A percentile compares a stretch with the other conserved stretches of the same genome.
Evolutionary conservation across 2,797 vertebrate genomes (phyloP).

Genomic region (Cirrhinus mrigala): DNA sequence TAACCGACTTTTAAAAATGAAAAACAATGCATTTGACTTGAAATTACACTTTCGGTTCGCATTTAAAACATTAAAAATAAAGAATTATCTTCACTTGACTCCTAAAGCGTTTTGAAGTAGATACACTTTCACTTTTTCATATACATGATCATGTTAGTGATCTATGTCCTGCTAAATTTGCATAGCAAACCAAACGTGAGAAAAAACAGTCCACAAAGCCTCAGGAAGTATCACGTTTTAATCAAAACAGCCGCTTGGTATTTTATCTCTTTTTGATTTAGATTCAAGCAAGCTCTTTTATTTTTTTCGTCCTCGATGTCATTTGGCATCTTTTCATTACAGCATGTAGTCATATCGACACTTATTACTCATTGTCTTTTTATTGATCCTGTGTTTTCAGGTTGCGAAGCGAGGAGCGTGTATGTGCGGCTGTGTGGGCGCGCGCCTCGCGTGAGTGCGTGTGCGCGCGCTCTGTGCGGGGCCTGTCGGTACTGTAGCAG

Average conservation of each 20-base stretch:
- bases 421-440: conserved; percentile 27
- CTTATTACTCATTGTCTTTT: neutral
- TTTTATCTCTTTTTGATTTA: neutral
- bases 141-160: neutral
- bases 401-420: conserved; percentile 25
- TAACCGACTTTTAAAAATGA: neutral
- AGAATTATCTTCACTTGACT: neutral
- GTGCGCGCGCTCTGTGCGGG: conserved; percentile 16
- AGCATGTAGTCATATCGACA: neutral
- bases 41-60: neutral
- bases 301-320: neutral
- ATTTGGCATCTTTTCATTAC: neutral
- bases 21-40: conserved; percentile 10
- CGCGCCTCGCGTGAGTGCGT: conserved; percentile 41
- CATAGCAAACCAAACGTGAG: neutral
- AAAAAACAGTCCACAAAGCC: neutral
- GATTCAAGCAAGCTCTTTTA: neutral
- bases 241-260: neutral
- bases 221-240: neutral
- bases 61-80: neutral
- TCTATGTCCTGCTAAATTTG: neutral
- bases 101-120: neutral
- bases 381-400: conserved; percentile 41
- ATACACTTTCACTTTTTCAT: neutral
- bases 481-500: conserved; percentile 97